Conservation (phyloP, 1,140 invertebrate genomes). For the Coenobita brevimanus region DNA sequence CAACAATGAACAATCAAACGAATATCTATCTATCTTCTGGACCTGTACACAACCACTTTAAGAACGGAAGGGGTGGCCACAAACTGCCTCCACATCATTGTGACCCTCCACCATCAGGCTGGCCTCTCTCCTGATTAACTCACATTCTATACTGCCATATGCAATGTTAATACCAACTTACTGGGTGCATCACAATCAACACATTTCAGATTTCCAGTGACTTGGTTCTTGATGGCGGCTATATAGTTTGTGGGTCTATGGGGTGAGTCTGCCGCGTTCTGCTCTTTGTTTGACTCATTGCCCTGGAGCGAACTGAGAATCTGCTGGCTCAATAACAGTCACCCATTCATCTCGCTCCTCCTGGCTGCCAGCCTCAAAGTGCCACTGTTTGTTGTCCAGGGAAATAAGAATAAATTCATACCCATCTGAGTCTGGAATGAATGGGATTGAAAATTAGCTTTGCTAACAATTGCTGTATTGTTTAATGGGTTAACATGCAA, state of each 20-base stretch:
- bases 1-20: too few species aligned
- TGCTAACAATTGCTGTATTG: too few species aligned
- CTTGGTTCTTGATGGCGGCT: conserved; percentile 78
- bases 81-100: too few species aligned
- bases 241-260: conserved; percentile 79
- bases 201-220: conserved; percentile 92
- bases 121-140: too few species aligned
- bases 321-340: conserved; percentile 95
- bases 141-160: not conserved
- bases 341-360: conserved; percentile 98
- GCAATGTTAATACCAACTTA: conserved; percentile 73
- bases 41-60: too few species aligned
- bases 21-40: too few species aligned
- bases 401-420: conserved; percentile 98
- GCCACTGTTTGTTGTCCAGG: conserved; percentile 97
- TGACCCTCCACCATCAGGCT: too few species aligned
- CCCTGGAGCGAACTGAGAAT: conserved; percentile 87
- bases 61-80: too few species aligned
- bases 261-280: conserved; percentile 78
- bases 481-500: too few species aligned
- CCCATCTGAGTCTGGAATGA: conserved; percentile 81
- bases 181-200: conserved; percentile 94
- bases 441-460: too few species aligned
- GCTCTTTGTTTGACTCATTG: conserved; percentile 85
- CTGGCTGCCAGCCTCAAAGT: conserved; percentile 92